Evolutionary conservation across 2,797 vertebrate genomes (phyloP).

Genomic region (Gymnothorax javanicus): DNA sequence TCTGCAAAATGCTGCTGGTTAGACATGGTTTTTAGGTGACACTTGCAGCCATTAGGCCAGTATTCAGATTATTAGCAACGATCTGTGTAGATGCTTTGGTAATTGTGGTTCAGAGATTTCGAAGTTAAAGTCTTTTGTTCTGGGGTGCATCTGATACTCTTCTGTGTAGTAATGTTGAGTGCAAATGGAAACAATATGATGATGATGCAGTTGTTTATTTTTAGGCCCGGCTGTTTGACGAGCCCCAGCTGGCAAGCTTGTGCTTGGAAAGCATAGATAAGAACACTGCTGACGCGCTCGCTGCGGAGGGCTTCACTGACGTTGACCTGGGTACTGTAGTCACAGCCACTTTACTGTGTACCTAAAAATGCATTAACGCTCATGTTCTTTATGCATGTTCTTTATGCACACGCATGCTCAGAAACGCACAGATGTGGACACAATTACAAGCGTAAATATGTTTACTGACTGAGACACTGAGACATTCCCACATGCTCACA

Average conservation of each 20-base stretch:
- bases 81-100: too few relatives aligned
- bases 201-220: constrained; percentile 26
- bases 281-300: constrained; percentile 92
- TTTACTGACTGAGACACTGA: not conserved
- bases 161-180: too few relatives aligned
- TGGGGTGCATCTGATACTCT: not conserved
- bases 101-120: too few relatives aligned
- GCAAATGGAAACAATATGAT: not conserved
- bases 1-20: too few relatives aligned
- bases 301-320: constrained; percentile 95
- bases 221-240: constrained; percentile 94
- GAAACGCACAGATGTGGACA: not conserved
- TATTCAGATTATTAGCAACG: too few relatives aligned
- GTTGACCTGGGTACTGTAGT: constrained; percentile 87
- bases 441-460: not conserved
- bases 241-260: constrained; percentile 94
- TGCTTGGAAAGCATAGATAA: constrained; percentile 98
- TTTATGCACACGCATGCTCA: not conserved
- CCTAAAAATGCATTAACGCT: not conserved
- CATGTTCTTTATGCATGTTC: not conserved
- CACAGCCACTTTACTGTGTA: not conserved
- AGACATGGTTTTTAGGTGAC: too few relatives aligned
- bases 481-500: not conserved
- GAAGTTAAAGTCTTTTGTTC: too few relatives aligned
- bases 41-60: too few relatives aligned